phyloP scores from a whole-genome alignment of 2,113 vertebrate genomes.

The Corvus moneduloides region DNA sequence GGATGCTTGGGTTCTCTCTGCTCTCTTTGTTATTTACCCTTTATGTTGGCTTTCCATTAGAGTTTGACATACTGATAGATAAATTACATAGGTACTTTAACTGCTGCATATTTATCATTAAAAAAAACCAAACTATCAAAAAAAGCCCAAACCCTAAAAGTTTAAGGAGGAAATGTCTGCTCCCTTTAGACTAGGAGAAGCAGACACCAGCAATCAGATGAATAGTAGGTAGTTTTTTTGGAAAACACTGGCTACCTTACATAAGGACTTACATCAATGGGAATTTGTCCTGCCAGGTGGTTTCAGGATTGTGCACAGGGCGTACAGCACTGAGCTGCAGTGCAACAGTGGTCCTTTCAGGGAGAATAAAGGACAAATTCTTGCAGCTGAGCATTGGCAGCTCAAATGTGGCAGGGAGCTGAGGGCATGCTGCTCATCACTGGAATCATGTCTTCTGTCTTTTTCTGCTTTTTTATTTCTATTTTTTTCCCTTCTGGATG shows the following conservation, averaged over 20 bases:
- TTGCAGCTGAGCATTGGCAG: background rate
- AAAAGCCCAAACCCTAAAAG: background rate
- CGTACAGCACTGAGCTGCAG: background rate
- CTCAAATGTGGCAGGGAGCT: background rate
- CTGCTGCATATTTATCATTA: fast-evolving
- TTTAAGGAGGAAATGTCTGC: background rate
- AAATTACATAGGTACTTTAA: background rate
- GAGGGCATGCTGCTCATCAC: background rate
- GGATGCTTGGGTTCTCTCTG: background rate
- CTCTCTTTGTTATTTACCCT: background rate
- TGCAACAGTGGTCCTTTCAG: fast-evolving
- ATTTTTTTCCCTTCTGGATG: background rate
- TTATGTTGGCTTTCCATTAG: background rate
- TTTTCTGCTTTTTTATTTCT: background rate
- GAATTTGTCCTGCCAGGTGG: background rate
- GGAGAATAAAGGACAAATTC: background rate
- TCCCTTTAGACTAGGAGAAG: background rate
- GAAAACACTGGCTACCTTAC: background rate
- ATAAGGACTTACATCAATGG: background rate
- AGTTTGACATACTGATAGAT: background rate
- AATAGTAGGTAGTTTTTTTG: background rate
- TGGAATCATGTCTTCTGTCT: background rate
- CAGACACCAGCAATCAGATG: background rate
- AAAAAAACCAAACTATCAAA: background rate
- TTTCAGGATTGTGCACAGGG: background rate